Conservation (phyloP, 2,797 vertebrate species). For the Molossus molossus region DNA sequence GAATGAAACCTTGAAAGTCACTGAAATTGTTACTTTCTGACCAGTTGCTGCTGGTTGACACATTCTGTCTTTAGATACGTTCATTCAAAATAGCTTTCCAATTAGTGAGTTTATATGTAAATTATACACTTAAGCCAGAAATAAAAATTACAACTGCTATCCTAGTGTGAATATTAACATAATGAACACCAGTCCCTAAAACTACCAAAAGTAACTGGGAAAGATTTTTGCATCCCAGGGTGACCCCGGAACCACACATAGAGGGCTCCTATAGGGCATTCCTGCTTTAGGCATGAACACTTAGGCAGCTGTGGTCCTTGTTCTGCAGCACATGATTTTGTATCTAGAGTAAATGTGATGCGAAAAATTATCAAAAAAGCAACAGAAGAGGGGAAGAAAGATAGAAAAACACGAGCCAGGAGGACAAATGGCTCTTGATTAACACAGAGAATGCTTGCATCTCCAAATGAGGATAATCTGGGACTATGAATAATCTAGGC, state of each 20-base stretch:
- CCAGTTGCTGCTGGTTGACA: not conserved
- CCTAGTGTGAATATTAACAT: not conserved
- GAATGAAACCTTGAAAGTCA: not conserved
- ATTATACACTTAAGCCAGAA: not conserved
- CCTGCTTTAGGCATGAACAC: not conserved
- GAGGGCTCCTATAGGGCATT: not conserved
- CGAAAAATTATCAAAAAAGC: slow-evolving; percentile 51
- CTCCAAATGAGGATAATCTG: not conserved
- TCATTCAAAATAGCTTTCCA: not conserved
- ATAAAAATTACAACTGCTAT: not conserved
- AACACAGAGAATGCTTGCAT: not conserved
- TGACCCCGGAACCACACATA: not conserved
- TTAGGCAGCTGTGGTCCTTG: slow-evolving; percentile 12
- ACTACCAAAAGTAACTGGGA: not conserved
- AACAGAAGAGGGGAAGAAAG: not conserved
- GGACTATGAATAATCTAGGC: not conserved
- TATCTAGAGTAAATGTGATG: not conserved
- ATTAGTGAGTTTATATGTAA: slow-evolving; percentile 7
- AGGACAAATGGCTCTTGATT: slow-evolving; percentile 6
- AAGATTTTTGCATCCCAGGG: not conserved
- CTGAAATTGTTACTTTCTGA: not conserved
- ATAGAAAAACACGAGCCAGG: not conserved
- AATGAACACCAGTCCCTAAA: not conserved
- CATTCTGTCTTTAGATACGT: not conserved
- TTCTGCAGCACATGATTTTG: not conserved